These are phyloP conservation scores for Camponotus floridanus DNA, from an alignment of 1,140 invertebrate species.

Conservation along the genomic window DNA sequence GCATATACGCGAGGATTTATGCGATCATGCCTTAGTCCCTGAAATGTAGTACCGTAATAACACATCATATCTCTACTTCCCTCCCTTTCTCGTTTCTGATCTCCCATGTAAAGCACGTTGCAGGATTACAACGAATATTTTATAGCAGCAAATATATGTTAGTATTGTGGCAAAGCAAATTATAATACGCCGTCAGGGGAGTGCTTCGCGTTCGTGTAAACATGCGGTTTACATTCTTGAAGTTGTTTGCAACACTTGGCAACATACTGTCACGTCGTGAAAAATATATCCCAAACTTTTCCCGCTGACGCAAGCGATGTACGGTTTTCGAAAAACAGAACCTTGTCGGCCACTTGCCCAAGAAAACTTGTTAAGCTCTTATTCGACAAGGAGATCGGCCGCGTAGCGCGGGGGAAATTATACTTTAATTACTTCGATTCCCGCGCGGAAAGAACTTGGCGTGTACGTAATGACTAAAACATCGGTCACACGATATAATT, in stretches of 20 bases:
- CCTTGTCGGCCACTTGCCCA: slow-evolving; percentile 23
- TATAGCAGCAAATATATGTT: slow-evolving; percentile 44
- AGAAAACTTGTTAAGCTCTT: slow-evolving; percentile 56
- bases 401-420: slow-evolving; percentile 39
- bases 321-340: slow-evolving; percentile 24
- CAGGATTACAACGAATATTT: slow-evolving; percentile 48
- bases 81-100: too few relatives aligned
- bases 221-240: slow-evolving; percentile 41
- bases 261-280: slow-evolving; percentile 5
- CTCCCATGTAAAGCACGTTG: slow-evolving; percentile 28
- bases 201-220: slow-evolving; percentile 35
- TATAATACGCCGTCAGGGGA: not conserved
- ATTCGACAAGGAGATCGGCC: slow-evolving; percentile 14
- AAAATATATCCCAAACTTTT: slow-evolving; percentile 46
- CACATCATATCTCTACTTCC: slow-evolving; percentile 27
- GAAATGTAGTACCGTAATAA: slow-evolving; percentile 13
- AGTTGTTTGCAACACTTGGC: slow-evolving; percentile 43
- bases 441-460: slow-evolving; percentile 31
- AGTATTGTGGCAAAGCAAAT: slow-evolving; percentile 36
- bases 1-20: slow-evolving; percentile 40
- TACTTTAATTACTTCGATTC: slow-evolving; percentile 55
- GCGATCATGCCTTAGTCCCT: slow-evolving; percentile 7
- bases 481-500: slow-evolving; percentile 40
- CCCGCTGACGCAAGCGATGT: slow-evolving; percentile 19
- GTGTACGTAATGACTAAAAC: slow-evolving; percentile 46